phyloP scores from a whole-genome alignment of 1,140 invertebrate genomes.

The Olivierus martensii region DNA sequence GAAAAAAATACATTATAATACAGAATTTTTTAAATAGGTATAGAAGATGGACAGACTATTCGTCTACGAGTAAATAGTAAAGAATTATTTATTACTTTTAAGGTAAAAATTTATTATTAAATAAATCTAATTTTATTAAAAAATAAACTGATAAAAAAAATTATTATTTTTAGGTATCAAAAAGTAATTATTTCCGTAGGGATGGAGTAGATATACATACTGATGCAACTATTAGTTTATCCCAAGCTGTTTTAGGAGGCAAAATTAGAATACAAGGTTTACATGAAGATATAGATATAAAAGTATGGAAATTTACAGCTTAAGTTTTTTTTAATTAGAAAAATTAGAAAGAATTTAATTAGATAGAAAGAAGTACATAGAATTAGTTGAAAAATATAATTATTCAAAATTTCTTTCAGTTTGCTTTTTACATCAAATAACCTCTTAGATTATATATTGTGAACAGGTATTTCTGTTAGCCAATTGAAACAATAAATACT shows the following conservation, averaged over 20 bases:
- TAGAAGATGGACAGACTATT: slow-evolving; percentile 92
- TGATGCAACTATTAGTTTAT: slow-evolving; percentile 64
- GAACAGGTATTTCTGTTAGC: too few relatives aligned
- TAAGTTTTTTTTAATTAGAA: too few relatives aligned
- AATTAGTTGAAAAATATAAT: too few relatives aligned
- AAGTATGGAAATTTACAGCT: slow-evolving; percentile 37
- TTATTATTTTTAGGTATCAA: slow-evolving; percentile 33
- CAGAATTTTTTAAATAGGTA: slow-evolving; percentile 36
- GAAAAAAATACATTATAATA: not conserved
- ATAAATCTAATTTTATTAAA: not conserved
- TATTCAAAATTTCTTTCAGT: too few relatives aligned
- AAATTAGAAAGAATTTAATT: too few relatives aligned
- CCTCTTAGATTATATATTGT: too few relatives aligned
- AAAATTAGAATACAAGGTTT: slow-evolving; percentile 82
- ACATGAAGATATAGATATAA: slow-evolving; percentile 82
- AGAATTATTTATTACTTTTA: slow-evolving; percentile 86
- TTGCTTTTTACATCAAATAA: too few relatives aligned
- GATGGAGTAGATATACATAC: slow-evolving; percentile 92
- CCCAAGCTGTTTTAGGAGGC: slow-evolving; percentile 89
- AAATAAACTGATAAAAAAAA: not conserved
- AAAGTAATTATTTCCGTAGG: slow-evolving; percentile 77
- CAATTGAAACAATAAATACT: too few relatives aligned
- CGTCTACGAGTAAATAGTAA: slow-evolving; percentile 67
- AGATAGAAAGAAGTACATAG: too few relatives aligned
- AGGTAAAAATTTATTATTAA: slow-evolving; percentile 31